A percentile compares a stretch with the other conserved stretches of the same genome.
These are phyloP conservation scores for Seriola dumerili DNA, from an alignment of 2,113 vertebrate genomes.

Conservation along the genomic window DNA sequence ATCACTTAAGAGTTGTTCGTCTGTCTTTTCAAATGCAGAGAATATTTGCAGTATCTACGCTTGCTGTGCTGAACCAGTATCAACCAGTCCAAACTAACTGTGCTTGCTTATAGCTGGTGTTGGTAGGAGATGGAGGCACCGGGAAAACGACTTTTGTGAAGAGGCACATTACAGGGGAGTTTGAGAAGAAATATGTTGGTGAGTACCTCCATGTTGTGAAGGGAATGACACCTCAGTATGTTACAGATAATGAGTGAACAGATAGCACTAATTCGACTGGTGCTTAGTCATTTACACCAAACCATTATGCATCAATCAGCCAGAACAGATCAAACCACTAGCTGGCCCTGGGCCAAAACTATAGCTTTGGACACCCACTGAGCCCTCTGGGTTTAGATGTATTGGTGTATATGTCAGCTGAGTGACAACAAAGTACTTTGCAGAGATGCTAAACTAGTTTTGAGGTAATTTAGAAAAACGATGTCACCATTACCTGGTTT, in stretches of 20 bases:
- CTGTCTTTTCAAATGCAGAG: fast-evolving
- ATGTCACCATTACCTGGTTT: background rate
- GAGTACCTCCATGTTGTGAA: conserved; percentile 49
- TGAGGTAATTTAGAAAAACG: background rate
- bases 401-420: fast-evolving
- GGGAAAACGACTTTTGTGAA: conserved; percentile 99
- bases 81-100: conserved; percentile 52
- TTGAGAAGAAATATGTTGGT: conserved; percentile 99
- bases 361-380: background rate
- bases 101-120: conserved; percentile 87
- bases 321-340: no score
- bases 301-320: background rate
- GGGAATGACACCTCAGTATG: background rate
- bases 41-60: fast-evolving
- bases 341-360: background rate
- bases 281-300: background rate
- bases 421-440: background rate
- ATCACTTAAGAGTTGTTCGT: fast-evolving
- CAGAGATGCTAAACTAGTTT: background rate
- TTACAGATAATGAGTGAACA: background rate
- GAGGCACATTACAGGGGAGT: conserved; percentile 96
- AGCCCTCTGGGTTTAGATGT: background rate
- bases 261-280: no score
- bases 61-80: conserved; percentile 38
- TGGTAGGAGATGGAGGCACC: conserved; percentile 97